Evolutionary conservation across 1,140 invertebrate species (phyloP).

Genomic region (Matsumurasca onukii): DNA sequence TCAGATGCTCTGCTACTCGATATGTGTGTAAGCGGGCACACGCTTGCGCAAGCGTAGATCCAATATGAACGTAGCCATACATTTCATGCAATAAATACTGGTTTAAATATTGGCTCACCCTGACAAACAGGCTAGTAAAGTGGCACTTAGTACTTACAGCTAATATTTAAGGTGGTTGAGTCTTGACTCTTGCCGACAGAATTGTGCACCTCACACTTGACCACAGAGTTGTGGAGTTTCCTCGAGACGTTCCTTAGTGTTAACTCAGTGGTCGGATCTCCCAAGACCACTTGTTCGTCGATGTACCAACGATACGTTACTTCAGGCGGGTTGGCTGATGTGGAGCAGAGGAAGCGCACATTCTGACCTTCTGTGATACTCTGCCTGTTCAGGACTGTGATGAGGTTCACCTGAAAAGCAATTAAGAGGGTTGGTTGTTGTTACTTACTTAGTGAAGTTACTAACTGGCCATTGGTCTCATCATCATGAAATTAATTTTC

Average conservation of each 20-base stretch:
- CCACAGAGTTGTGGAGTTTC: constrained; percentile 77
- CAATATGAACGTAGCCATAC: too few species aligned
- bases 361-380: constrained; percentile 76
- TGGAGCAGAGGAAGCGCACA: constrained; percentile 78
- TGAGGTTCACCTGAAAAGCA: constrained; percentile 48
- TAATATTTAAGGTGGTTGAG: constrained; percentile 80
- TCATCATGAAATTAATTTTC: too few species aligned
- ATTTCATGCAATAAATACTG: too few species aligned
- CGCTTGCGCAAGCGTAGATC: too few species aligned
- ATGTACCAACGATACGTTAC: constrained; percentile 82
- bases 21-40: too few species aligned
- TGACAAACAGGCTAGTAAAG: too few species aligned
- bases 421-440: not conserved
- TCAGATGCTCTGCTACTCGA: too few species aligned
- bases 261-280: constrained; percentile 81
- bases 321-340: constrained; percentile 82
- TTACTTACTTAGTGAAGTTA: too few species aligned
- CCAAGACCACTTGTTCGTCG: constrained; percentile 75
- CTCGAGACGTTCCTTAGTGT: constrained; percentile 79
- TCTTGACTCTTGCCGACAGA: constrained; percentile 86
- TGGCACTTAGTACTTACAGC: constrained; percentile 67
- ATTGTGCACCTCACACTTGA: constrained; percentile 91
- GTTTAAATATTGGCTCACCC: too few species aligned
- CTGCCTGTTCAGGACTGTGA: constrained; percentile 41
- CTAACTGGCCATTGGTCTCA: too few species aligned